Evolutionary conservation across 2,113 vertebrate genomes (phyloP), one percentile per base, ranked within the genome.

Genomic region (Scalopus aquaticus): DNA sequence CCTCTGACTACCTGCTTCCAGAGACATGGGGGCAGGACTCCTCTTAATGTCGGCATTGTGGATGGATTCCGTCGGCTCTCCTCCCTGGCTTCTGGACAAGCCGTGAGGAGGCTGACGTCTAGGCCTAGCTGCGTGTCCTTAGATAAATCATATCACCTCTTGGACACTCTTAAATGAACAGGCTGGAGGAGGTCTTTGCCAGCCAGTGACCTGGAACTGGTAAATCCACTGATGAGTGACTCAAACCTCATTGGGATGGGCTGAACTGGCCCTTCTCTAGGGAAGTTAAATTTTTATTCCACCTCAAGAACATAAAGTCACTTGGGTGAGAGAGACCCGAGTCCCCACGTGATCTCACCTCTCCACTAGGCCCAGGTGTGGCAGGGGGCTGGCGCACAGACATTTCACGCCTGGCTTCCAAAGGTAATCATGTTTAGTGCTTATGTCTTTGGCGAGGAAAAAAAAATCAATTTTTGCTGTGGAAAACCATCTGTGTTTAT

Each of bases 401-500:
- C 65, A 94, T 98, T 96, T 96, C 96, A 96, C 35, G 24, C 93
- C 95, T 95, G 78, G 39, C 86, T 97, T 98, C 65, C 93, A 97
- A 96, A 97, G 82, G 96, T 96, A 96, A 97, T 95, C 95, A 88
- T 70, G n/a, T 85, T 97, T 97, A 88, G 87, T 46, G 2, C 32
- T 93, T 77, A 83, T 96, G 92, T 96, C 97, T 97, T 94, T 97
- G 92, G 91, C 2, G 74, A 97, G 77, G 74, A 78, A 88, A 56
- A 51, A 12, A 37, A 70, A 96, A 95, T 96, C 78, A 91, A 95
- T 97, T 97, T 96, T 97, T 79, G 82, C 79, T 93, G n/a, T 88
- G 92, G 89, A 96, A 98, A 97, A 76, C 58, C 88, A 96, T 97
- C 95, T 97, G 91, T 98, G 89, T 97, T 87, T 97, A 97, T 98